Percentiles rank a stretch among this genome's conserved stretches.
phyloP scores from a whole-genome alignment of 2,113 vertebrate genomes.

The Myocastor coypus region DNA sequence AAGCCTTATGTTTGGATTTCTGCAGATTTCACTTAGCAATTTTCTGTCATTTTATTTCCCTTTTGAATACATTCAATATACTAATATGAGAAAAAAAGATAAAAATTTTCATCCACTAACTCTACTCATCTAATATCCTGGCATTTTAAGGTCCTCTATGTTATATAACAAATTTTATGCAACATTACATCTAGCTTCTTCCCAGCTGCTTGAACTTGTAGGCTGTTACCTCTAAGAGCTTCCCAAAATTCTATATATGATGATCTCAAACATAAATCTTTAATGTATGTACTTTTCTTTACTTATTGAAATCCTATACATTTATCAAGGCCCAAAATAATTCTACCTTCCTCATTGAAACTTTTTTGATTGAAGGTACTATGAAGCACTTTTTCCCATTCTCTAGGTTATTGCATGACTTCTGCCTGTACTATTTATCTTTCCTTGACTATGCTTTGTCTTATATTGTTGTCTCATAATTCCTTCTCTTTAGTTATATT shows the following conservation, averaged over 20 bases:
- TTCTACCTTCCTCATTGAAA: neutral
- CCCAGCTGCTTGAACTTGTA: neutral
- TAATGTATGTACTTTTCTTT: constrained; percentile 24
- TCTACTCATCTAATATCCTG: neutral
- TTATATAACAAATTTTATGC: neutral
- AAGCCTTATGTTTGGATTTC: neutral
- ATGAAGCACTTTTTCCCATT: neutral
- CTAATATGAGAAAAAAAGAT: neutral
- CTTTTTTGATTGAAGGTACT: neutral
- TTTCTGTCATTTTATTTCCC: neutral
- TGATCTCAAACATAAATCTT: neutral
- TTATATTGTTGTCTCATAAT: constrained; percentile 15
- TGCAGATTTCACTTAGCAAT: neutral
- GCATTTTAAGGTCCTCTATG: neutral
- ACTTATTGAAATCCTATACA: neutral
- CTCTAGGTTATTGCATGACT: neutral
- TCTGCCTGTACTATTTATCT: neutral
- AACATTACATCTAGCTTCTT: constrained; percentile 9
- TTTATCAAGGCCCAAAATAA: neutral
- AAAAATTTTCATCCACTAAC: constrained; percentile 20
- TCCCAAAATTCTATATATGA: neutral
- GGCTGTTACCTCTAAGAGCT: constrained; percentile 24
- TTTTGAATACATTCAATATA: constrained; percentile 33
- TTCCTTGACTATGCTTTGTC: neutral
- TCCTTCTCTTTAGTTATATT: constrained; percentile 46